phyloP scores from a whole-genome alignment of 2,113 vertebrate genomes.

The Poicephalus gulielmi region DNA sequence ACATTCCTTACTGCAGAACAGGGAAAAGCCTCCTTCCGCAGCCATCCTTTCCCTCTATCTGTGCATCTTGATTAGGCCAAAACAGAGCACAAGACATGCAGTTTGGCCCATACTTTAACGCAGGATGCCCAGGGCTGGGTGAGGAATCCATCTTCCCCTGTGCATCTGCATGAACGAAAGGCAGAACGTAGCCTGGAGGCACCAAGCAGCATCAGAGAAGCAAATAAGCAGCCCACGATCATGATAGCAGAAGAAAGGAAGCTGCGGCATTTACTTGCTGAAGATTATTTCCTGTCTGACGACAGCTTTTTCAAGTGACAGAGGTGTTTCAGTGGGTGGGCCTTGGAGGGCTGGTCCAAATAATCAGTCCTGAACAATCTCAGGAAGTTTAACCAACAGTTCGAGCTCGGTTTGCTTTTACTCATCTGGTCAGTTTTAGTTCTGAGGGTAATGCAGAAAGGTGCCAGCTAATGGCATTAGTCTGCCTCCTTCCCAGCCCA shows the following conservation, averaged over 20 bases:
- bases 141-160: neutral
- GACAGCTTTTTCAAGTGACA: conserved; percentile 11
- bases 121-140: neutral
- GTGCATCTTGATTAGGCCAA: neutral
- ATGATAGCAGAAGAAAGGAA: neutral
- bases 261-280: neutral
- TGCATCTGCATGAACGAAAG: neutral
- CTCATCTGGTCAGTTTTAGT: conserved; percentile 3
- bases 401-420: neutral
- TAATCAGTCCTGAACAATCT: conserved; percentile 53
- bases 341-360: conserved; percentile 27
- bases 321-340: conserved; percentile 19
- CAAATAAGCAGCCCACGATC: neutral
- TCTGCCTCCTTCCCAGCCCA: neutral
- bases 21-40: neutral
- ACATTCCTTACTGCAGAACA: neutral
- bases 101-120: neutral
- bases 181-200: neutral
- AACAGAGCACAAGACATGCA: neutral
- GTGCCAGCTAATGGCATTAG: neutral
- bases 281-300: conserved; percentile 49
- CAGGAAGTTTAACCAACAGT: conserved; percentile 14
- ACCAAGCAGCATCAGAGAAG: conserved; percentile 31
- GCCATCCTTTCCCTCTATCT: neutral
- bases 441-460: neutral